Evolutionary conservation across 2,113 vertebrate genomes (phyloP), one percentile per base, ranked within the genome.

Genomic region (Mionectes macconnelli): DNA sequence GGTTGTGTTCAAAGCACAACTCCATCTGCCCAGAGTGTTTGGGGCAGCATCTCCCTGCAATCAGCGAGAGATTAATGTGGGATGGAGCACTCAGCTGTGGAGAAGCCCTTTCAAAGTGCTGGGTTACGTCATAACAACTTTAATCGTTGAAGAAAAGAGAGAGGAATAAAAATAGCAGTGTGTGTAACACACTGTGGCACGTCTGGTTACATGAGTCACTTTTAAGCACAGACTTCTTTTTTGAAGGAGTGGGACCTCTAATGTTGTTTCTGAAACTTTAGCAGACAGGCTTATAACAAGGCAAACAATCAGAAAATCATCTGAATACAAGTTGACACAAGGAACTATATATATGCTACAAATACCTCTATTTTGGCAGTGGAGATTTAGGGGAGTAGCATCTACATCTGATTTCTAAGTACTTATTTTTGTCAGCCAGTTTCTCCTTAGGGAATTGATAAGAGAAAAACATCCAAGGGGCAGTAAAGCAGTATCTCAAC

Each of bases 381-480:
- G 25, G 64, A 67, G 19, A 74, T 84, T 75, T 35, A 63, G 74
- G 49, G 40, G 31, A 77, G 62, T 10, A 7, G 6, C 35, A 53
- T 57, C 27, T 53, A 31, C 22, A n/a, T 83, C 37, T 53, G 59
- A 80, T 39, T 86, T 83, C 84, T 40, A 28, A 89, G 31, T 50
- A 62, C 28, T 81, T 81, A 35, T 87, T 89, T 94, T 89, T 91
- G 55, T 78, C 81, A 87, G 17, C 20, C 68, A n/a, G 27, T 67
- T 93, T 70, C 42, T 89, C 84, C 64, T 45, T 30, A 45, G 73
- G 64, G 81, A 95, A 31, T 68, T 0, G 0, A n/a, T 55, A 78
- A 70, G 18, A 27, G 25, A 27, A 92, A 77, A 89, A 81, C 18
- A 67, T 75, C 42, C 23, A 5, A 14, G 11, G 16, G 37, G 30